Evolutionary conservation across 2,113 vertebrate genomes (phyloP), one percentile per base, ranked within the genome.

Genomic region (Paedocypris sp.): DNA sequence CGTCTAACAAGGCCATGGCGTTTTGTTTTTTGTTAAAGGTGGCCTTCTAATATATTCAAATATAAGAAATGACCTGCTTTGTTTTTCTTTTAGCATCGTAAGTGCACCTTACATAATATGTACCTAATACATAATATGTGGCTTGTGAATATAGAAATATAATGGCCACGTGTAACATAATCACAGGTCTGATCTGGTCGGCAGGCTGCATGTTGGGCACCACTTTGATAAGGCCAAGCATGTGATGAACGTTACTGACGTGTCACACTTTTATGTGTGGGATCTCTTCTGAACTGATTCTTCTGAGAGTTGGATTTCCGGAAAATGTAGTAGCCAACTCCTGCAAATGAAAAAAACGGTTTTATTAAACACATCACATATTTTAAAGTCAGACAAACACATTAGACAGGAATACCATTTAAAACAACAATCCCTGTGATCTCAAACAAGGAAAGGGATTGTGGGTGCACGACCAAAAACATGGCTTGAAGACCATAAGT

Each of bases 281-380:
- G 92, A 58, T 93, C 86, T 71, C 88, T 82, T 3, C 91, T 79
- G 73, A 94, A 94, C 66, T 82, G 85, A 75, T 90, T 92, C 73
- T 94, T 94, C 82, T 94, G 88, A 12, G 90, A 90, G 65, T 94
- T 94, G n/a, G 91, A 90, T 10, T 81, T 81, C 28, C 91, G 87
- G 72, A 94, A 94, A 45, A 94, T 80, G 42, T 82, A 89, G 77
- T 91, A 94, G 23, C 92, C 92, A 3, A 83, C 10, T 42, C 80
- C 92, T 94, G 62, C 26, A 1, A 18, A 10, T 38, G 54, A 62
- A n/a, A 71, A 29, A 20, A n/a, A 33, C 1, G 15, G 4, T 29
- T 10, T 56, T 18, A 57, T n/a, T n/a, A 12, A 20, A 9, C 18
- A 11, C 5, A 3, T 33, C 4, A 12, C 4, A 41, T 29, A 15